Base-by-base conservation (phyloP, 2,888 invertebrate genomes). In the Plemyria rubiginata region DNA sequence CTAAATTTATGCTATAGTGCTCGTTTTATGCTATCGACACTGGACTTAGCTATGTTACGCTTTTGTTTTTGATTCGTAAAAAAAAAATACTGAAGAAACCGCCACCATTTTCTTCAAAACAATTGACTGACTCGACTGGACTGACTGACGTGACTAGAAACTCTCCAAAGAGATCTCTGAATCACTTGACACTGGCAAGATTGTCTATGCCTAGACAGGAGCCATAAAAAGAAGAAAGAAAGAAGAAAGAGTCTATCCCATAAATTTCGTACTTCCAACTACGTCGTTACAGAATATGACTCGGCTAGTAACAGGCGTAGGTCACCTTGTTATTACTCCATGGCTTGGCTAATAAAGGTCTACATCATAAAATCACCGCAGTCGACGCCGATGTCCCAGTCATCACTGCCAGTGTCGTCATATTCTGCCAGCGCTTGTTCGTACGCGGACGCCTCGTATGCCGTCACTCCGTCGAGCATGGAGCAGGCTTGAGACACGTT, bases 341-440 rank as follows among this genome's bases (percentile, higher is more conserved):
- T 40, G 60, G 50, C 15, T 11, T 9, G 11, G 8, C 40, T 8
- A 6, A 8, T 32, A 12, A 13, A 16, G 48, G 56, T 75, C 83
- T 94, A 95, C 93, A 95, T 95, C 93, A 95, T 95, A 78, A 95
- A 95, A 75, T 95, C 96, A 0, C 95, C 96, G 79, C 95, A 96
- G 80, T 96, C 96, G 67, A 95, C 94, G 48, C 95, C 95, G 65
- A 94, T 94, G 80, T 96, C 95, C 89, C 95, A 95, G 73, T 95
- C 95, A 73, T 95, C 95, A 0, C 93, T 86, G 51, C 85, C 84
- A 0, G 88, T 84, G 70, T 94, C 94, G 60, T 94, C 94, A 62
- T 94, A 89, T 58, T 94, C 94, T 0, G 94, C 94, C 6, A 94
- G 86, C 0, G 95, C 94, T 66, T 95, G 94, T 61, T 94, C 95